Percentiles rank a stretch among this genome's conserved stretches.
These are phyloP conservation scores for Torymus aiolomorphi DNA, from an alignment of 2,888 invertebrate species.

Conservation along the genomic window DNA sequence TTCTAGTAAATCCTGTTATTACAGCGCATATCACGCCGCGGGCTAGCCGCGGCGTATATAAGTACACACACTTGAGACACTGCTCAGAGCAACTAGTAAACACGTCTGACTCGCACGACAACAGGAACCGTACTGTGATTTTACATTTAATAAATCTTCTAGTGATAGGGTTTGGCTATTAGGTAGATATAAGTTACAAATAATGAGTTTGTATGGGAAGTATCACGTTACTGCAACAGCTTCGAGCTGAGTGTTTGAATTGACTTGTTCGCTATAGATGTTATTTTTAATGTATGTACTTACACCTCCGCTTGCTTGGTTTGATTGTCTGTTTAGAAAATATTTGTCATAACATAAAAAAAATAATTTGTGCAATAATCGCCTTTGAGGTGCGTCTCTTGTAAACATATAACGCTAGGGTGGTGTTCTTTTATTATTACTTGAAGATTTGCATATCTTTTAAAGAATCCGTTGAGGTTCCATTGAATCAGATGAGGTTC, in stretches of 20 bases:
- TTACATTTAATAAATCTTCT: conserved; percentile 30
- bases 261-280: not conserved
- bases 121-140: no score
- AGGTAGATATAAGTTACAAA: conserved; percentile 20
- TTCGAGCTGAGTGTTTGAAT: not conserved
- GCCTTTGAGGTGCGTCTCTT: conserved; percentile 24
- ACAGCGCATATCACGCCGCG: no score
- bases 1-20: no score
- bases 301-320: conserved; percentile 22
- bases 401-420: conserved; percentile 1
- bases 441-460: not conserved
- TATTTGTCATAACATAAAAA: not conserved
- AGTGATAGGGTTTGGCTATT: conserved; percentile 5
- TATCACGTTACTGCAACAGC: not conserved
- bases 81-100: no score
- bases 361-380: not conserved
- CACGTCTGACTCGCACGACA: no score
- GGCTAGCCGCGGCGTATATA: no score
- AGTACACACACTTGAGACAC: no score
- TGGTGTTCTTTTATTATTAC: not conserved
- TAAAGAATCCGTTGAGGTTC: conserved; percentile 6
- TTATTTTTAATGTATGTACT: conserved; percentile 7
- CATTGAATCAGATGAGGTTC: not conserved
- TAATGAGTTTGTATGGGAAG: not conserved
- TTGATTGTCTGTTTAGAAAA: not conserved